These are phyloP conservation scores for Macrotus californicus DNA, from an alignment of 2,113 vertebrate genomes.

Conservation along the genomic window DNA sequence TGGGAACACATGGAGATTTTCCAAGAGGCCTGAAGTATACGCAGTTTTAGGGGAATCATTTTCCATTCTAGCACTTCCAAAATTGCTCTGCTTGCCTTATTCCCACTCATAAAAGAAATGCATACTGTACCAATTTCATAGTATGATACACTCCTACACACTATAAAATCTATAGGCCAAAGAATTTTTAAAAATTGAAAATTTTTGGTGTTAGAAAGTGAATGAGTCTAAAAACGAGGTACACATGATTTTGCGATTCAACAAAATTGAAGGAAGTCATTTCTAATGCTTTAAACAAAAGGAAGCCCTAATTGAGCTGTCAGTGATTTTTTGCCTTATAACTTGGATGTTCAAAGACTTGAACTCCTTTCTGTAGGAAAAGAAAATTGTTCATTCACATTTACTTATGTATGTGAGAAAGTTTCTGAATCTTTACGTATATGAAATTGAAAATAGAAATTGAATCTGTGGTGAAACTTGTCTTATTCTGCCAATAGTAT, in stretches of 20 bases:
- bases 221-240: slow-evolving; percentile 9
- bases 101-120: background rate
- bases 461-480: background rate
- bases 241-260: background rate
- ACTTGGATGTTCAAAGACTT: background rate
- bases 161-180: background rate
- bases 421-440: background rate
- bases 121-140: background rate
- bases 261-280: background rate
- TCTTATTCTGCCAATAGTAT: background rate
- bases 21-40: background rate
- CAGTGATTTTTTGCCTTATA: background rate
- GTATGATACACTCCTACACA: background rate
- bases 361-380: background rate
- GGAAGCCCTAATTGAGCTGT: background rate
- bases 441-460: background rate
- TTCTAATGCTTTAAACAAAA: background rate
- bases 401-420: background rate
- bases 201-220: background rate
- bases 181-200: background rate
- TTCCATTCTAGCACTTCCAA: background rate
- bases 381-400: background rate
- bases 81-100: background rate
- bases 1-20: background rate
- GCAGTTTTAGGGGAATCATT: background rate